Evolutionary conservation across 2,888 invertebrate species (phyloP).

Genomic region (Lordiphosa fenestrarum): DNA sequence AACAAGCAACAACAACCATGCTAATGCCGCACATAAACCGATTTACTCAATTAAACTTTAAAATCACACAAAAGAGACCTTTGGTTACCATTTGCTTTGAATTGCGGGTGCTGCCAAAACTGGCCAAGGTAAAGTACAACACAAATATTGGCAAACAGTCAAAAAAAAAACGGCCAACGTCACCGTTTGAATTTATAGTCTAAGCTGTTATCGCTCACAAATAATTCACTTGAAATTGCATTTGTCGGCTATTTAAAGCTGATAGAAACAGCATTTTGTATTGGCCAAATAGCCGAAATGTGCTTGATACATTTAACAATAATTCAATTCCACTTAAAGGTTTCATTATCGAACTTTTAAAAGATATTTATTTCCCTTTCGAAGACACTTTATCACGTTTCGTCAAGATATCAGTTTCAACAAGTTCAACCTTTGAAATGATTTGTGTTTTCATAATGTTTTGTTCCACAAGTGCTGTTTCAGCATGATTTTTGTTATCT

Average conservation of each 20-base stretch:
- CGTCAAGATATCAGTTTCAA: no score
- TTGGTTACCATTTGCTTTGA: constrained; percentile 20
- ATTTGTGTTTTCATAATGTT: no score
- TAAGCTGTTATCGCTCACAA: constrained; percentile 37
- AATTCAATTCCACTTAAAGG: no score
- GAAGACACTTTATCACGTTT: no score
- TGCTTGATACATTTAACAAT: no score
- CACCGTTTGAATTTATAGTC: constrained; percentile 53
- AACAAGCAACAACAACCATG: constrained; percentile 38
- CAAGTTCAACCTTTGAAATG: no score
- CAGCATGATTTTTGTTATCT: no score
- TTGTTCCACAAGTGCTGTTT: no score
- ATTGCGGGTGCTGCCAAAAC: constrained; percentile 37
- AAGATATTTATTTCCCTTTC: no score
- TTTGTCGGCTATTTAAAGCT: constrained; percentile 36
- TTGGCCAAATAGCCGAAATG: no score
- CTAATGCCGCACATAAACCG: constrained; percentile 68
- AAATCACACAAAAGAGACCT: constrained; percentile 43
- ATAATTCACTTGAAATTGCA: constrained; percentile 53
- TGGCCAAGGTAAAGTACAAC: constrained; percentile 44
- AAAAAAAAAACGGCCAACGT: constrained; percentile 37
- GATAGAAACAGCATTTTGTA: neutral
- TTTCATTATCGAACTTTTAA: no score
- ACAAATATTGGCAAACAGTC: constrained; percentile 21
- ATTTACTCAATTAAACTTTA: constrained; percentile 69